These are phyloP conservation scores for Tenthredo amoena DNA, from an alignment of 2,888 invertebrate species.

Conservation along the genomic window DNA sequence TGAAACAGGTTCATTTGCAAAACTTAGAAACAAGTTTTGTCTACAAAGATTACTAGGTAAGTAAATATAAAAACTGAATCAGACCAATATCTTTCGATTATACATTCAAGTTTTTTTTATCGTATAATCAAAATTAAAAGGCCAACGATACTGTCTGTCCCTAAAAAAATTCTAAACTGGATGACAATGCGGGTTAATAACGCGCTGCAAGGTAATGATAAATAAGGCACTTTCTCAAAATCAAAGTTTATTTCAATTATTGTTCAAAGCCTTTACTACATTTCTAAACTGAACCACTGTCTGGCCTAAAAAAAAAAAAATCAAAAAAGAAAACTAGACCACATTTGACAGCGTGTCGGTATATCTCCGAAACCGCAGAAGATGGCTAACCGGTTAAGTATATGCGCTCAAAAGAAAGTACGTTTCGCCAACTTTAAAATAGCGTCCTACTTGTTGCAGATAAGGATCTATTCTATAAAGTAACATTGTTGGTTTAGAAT, in stretches of 20 bases:
- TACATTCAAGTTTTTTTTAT: no score
- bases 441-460: constrained; percentile 29
- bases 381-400: constrained; percentile 2
- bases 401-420: neutral
- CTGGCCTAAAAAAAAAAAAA: neutral
- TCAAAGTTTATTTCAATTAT: neutral
- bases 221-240: neutral
- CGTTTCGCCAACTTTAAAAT: constrained; percentile 15
- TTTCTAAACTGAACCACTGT: neutral
- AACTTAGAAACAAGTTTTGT: no score
- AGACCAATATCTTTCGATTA: no score
- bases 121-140: no score
- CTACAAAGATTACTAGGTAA: no score
- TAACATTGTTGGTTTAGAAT: neutral
- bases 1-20: no score
- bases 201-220: neutral
- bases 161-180: neutral
- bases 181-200: no score
- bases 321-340: neutral
- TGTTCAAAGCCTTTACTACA: neutral
- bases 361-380: neutral
- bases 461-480: neutral
- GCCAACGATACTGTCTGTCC: no score
- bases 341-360: neutral
- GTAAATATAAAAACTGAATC: no score